Evolutionary conservation across 1,140 invertebrate species (phyloP), one percentile per base, ranked within the genome.

Genomic region (Cecropterus lyciades): DNA sequence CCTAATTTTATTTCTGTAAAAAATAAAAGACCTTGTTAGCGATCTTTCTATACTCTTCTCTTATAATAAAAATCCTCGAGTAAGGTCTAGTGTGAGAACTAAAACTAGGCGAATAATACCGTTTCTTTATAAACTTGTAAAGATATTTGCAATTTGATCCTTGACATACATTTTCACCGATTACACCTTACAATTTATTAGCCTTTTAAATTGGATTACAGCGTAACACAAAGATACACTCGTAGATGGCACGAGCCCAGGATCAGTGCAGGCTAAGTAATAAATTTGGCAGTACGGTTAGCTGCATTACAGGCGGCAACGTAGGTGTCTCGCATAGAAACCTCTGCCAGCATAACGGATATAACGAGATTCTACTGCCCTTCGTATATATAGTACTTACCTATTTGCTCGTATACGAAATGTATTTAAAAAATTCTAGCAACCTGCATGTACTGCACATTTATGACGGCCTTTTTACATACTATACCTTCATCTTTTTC

Each of bases 261-360:
- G 9, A 45, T 48, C 43, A 6, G 24, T 46, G 56, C 42, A 24
- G 24, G 13, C 13, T 59, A 30, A 46, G 55, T 59, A 46, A 59
- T 59, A 57, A 57, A 57, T 59, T 59, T 46, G 42, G 55, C 42
- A 59, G 20, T 45, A 57, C 37, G 53, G 53, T 45, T 56, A 45
- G 53, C 55, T 45, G 55, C 55, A 59, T 59, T 46, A 59, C 42
- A 59, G 20, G 10, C 55, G 14, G 42, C 55, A 30, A 20, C 42
- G 55, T 27, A 59, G 42, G 24, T 59, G 55, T 46, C 43, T 46
- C 42, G 55, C 55, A 59, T 46, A 59, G 24, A 59, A 33, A 59
- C 42, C 55, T 30, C 17, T 59, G 55, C 55, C 42, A 30, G 24
- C 24, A 30, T 30, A n/a, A 46, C 24, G 43, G 24, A 59, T 43